These are phyloP conservation scores for Sebastes kiyomatsui DNA, from an alignment of 2,797 vertebrate species.

Conservation along the genomic window DNA sequence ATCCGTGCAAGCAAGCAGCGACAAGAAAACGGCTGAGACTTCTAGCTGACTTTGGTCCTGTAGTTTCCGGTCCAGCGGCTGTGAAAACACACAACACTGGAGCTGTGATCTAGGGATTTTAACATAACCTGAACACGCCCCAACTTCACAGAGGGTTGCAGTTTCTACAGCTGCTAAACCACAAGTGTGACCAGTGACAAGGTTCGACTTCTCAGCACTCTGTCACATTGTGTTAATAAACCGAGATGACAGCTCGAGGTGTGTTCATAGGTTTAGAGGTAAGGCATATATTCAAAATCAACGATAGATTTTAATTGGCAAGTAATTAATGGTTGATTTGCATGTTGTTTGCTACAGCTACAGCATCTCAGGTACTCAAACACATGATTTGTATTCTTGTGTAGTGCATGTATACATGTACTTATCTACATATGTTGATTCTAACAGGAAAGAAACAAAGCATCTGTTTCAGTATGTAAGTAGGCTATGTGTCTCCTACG, in stretches of 20 bases:
- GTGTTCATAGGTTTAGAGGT: background rate
- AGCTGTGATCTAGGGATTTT: slow-evolving; percentile 21
- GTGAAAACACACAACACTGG: slow-evolving; percentile 7
- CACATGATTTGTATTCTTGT: background rate
- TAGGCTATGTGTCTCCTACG: background rate
- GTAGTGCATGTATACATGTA: background rate
- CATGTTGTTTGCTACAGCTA: background rate
- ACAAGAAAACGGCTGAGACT: slow-evolving; percentile 19
- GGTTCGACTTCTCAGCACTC: background rate
- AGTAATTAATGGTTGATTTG: background rate
- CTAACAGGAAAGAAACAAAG: background rate
- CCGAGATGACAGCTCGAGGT: background rate
- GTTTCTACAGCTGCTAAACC: background rate
- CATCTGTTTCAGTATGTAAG: slow-evolving; percentile 2
- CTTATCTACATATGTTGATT: background rate
- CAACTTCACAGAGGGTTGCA: background rate
- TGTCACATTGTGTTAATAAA: background rate
- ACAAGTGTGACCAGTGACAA: slow-evolving; percentile 8
- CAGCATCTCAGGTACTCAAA: background rate
- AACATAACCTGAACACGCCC: slow-evolving; percentile 13
- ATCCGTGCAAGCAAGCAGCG: background rate
- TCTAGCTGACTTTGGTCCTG: slow-evolving; percentile 21
- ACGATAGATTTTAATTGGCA: background rate
- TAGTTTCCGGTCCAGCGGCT: slow-evolving; percentile 30
- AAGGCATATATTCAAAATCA: background rate